phyloP scores from a whole-genome alignment of 2,113 vertebrate genomes.

The Haemorhous mexicanus region DNA sequence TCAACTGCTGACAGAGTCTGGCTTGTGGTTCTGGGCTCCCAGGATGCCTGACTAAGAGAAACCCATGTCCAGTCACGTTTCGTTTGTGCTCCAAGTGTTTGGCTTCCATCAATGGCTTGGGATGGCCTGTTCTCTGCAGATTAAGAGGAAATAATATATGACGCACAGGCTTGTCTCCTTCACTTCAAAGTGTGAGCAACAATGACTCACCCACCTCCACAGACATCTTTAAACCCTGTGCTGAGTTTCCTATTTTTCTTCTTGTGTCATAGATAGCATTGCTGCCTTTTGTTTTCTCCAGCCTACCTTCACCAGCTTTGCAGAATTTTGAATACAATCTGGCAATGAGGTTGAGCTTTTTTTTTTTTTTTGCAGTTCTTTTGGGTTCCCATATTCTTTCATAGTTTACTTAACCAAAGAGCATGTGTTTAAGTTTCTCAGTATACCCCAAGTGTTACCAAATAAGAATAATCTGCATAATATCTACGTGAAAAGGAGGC shows the following conservation, averaged over 20 bases:
- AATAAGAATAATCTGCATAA: slow-evolving; percentile 60
- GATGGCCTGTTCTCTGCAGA: slow-evolving; percentile 46
- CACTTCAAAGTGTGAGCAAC: slow-evolving; percentile 58
- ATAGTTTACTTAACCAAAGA: slow-evolving; percentile 34
- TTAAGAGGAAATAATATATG: slow-evolving; percentile 53
- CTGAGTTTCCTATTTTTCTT: slow-evolving; percentile 50
- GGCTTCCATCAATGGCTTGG: slow-evolving; percentile 32
- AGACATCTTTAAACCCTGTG: slow-evolving; percentile 54
- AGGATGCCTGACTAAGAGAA: slow-evolving; percentile 60
- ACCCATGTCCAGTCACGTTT: slow-evolving; percentile 59
- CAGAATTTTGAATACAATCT: slow-evolving; percentile 49
- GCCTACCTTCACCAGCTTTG: slow-evolving; percentile 17
- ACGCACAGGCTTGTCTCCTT: slow-evolving; percentile 50
- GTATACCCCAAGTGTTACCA: slow-evolving; percentile 18
- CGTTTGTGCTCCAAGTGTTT: slow-evolving; percentile 5
- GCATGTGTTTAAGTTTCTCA: slow-evolving; percentile 41
- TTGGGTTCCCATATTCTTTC: slow-evolving; percentile 35
- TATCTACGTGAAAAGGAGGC: slow-evolving; percentile 15
- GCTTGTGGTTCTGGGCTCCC: slow-evolving; percentile 31
- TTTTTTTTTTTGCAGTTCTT: background rate
- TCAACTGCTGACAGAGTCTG: slow-evolving; percentile 43
- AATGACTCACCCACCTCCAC: slow-evolving; percentile 66
- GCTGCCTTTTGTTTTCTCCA: slow-evolving; percentile 56
- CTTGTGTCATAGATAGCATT: slow-evolving; percentile 44
- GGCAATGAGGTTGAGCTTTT: background rate